These are phyloP conservation scores for Bostrychus sinensis DNA, from an alignment of 2,113 vertebrate genomes.

Conservation along the genomic window DNA sequence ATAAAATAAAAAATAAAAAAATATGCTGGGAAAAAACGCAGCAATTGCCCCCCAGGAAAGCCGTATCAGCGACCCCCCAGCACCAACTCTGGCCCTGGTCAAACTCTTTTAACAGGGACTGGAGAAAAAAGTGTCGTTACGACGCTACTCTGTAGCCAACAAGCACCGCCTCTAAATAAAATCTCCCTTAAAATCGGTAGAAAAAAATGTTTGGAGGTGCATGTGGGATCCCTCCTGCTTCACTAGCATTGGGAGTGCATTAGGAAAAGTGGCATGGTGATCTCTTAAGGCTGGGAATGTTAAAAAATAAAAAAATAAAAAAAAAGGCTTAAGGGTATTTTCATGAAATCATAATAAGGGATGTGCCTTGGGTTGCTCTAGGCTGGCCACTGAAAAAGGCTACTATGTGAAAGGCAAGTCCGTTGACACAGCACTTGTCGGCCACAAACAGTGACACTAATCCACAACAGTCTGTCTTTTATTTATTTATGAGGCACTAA, in stretches of 20 bases:
- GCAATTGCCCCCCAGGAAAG: slow-evolving; percentile 73
- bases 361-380: slow-evolving; percentile 49
- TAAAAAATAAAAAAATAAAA: not conserved
- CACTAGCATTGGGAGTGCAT: slow-evolving; percentile 40
- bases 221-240: slow-evolving; percentile 60
- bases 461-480: slow-evolving; percentile 21
- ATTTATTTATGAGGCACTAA: slow-evolving; percentile 37
- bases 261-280: slow-evolving; percentile 63
- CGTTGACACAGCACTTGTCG: slow-evolving; percentile 55
- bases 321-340: slow-evolving; percentile 55
- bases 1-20: slow-evolving; percentile 56
- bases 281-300: slow-evolving; percentile 51
- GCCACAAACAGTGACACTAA: slow-evolving; percentile 40
- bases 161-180: slow-evolving; percentile 86
- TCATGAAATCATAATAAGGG: slow-evolving; percentile 66
- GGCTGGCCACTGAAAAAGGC: slow-evolving; percentile 29
- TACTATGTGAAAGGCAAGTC: slow-evolving; percentile 59
- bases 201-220: slow-evolving; percentile 73
- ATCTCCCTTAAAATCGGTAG: slow-evolving; percentile 77
- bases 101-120: slow-evolving; percentile 83
- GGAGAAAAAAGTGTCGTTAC: slow-evolving; percentile 79
- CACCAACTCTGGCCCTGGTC: slow-evolving; percentile 82
- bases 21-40: slow-evolving; percentile 59
- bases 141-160: slow-evolving; percentile 80
- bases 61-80: slow-evolving; percentile 77